phyloP scores from a whole-genome alignment of 2,888 invertebrate genomes.

The Alcis repandata region DNA sequence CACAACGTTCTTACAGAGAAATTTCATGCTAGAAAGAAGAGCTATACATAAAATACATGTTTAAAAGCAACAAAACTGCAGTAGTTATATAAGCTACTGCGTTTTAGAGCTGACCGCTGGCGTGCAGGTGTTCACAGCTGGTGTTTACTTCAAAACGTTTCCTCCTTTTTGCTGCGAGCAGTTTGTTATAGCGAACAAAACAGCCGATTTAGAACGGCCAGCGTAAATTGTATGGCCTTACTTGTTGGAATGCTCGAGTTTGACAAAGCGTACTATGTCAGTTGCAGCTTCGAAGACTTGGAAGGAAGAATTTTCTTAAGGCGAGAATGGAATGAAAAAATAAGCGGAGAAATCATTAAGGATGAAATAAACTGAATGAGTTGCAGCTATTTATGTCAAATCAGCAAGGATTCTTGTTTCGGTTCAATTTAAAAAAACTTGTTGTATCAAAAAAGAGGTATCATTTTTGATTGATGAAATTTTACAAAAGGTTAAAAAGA shows the following conservation, averaged over 20 bases:
- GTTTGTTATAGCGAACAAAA: constrained; percentile 40
- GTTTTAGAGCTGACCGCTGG: constrained; percentile 11
- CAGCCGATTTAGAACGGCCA: constrained; percentile 41
- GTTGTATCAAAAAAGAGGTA: no score
- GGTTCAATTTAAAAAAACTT: no score
- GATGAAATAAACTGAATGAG: no score
- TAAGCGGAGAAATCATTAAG: neutral
- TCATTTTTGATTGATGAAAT: no score
- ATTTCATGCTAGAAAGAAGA: neutral
- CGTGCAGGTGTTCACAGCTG: constrained; percentile 28
- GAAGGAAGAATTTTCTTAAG: neutral
- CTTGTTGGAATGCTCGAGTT: constrained; percentile 4
- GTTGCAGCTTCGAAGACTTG: neutral
- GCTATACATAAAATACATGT: neutral
- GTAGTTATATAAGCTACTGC: neutral
- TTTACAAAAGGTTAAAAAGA: no score
- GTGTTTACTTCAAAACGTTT: constrained; percentile 38
- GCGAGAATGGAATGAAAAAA: neutral
- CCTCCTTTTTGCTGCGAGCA: constrained; percentile 39
- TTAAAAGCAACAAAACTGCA: neutral
- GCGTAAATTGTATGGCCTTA: constrained; percentile 44
- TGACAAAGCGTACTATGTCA: constrained; percentile 6
- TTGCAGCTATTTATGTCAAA: no score
- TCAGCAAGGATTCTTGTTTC: no score
- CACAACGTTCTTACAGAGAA: neutral